Evolutionary conservation across 2,888 invertebrate species (phyloP), one percentile per base, ranked within the genome.

Genomic region (Eulithis prunata): DNA sequence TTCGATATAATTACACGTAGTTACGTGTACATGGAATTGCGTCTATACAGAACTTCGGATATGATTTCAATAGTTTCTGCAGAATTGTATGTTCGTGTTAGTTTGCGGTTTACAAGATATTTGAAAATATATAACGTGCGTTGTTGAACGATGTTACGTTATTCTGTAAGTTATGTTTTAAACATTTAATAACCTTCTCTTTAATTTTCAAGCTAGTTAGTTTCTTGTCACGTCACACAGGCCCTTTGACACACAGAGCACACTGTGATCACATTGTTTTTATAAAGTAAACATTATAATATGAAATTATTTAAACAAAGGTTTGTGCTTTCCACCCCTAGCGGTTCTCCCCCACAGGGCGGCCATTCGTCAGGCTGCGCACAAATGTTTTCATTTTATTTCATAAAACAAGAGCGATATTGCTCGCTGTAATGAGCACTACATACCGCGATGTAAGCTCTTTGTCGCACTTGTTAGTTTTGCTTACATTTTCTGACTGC

Each of bases 311-410:
- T 49, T 47, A 67, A 66, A 59, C 57, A 62, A 62, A 62, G 74
- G 78, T 77, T 79, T 78, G 74, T 78, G 74, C 38, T 78, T 72
- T 75, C 75, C 71, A 72, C 66, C 62, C 67, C 58, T 55, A 54
- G 57, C 60, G 69, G 55, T 52, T 52, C 62, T 66, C 67, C 60
- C 49, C 68, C 53, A 10, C 21, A 56, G 51, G 65, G 67, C 71
- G 77, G 79, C 81, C 83, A 86, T 87, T 86, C 88, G 87, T 91
- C 92, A 89, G 89, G 82, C 84, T 85, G 85, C 81, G 78, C 82
- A 88, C 83, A 88, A 90, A 90, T 90, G 90, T 92, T 92, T 90
- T 89, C 90, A 91, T 91, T 91, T 91, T 91, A 91, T 91, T 90
- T 91, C 88, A 91, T 91, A 91, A 90, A 75, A 90, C 90, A 90